Base-by-base conservation (phyloP, 2,113 vertebrate species). In the Pipra filicauda region DNA sequence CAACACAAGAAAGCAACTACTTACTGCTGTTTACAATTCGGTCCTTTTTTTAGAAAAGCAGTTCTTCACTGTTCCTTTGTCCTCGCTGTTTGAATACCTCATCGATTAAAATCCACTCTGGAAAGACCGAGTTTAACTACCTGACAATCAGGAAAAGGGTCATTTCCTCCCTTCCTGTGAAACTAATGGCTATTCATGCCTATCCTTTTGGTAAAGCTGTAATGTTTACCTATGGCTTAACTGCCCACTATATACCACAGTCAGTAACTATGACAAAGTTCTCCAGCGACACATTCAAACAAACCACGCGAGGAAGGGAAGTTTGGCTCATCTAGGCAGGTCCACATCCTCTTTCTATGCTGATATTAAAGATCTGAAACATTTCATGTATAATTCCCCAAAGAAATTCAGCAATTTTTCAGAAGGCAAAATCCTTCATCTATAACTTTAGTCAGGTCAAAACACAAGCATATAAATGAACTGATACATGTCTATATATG, bases 141-240 rank as follows among this genome's bases (percentile, higher is more conserved):
- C 52, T 69, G 67, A 79, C 77, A 70, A 77, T 33, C 88, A 96
- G 95, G 96, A 97, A 97, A 86, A 95, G 82, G 27, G 78, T 91
- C 27, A 91, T 95, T 96, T 97, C 97, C 96, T 97, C 85, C 87
- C 84, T 97, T 95, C 86, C 94, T 75, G 78, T 89, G 91, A 89
- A 94, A 95, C 77, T 83, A 95, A 92, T 41, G 75, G 81, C 73
- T 94, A 92, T 84, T 96, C 92, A 93, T 30, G 66, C 74, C 71
- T 85, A 28, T 79, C 78, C 94, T 78, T 88, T 79, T 78, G 85
- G 72, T 94, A 91, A 89, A 98, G 89, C 43, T 95, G 88, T 62
- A 90, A 82, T 85, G 54, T 96, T 93, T 97, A 88, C 72, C 86
- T 71, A 86, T 61, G 94, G 93, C 4, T 97, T 90, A 95, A 80